Evolutionary conservation across 2,797 vertebrate species (phyloP), one percentile per base, ranked within the genome.

Genomic region (Chloroceryle amazona): DNA sequence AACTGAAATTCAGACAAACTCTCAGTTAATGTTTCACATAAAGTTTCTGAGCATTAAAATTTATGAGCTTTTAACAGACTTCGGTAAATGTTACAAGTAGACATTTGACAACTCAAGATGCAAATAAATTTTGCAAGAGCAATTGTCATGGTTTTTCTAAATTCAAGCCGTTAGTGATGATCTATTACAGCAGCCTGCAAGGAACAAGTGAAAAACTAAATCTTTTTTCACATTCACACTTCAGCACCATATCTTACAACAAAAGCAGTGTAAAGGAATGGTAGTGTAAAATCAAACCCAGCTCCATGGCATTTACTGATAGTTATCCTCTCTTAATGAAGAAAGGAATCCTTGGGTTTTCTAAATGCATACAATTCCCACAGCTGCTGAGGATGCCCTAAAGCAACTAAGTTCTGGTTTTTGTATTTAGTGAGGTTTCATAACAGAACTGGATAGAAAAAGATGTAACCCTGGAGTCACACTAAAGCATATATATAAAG

Each of bases 101-200:
- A 65, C 11, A 21, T 11, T 22, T 57, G 81, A 70, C 60, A 84
- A 44, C n/a, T 83, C 13, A 22, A 51, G 37, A 87, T 51, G 60
- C 41, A 92, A 86, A 89, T 81, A 81, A 91, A 93, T 35, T 83
- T 68, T 72, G 35, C 35, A 71, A 78, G 71, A 94, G 65, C 35
- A 89, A 31, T 52, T 70, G 10, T 85, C 26, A 72, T 22, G 9
- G 11, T 35, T 68, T 92, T 71, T 76, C 62, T 79, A 68, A 86
- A 88, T 78, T 75, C 49, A 81, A 39, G 49, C 19, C 81, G 42
- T 70, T 90, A 62, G 29, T 51, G 62, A 57, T 57, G 54, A 81
- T 72, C 52, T 47, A 7, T 61, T 83, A 58, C 12, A 81, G 37
- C 17, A 75, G 54, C 54, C 73, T 70, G n/a, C 49, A 84, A 78